Evolutionary conservation across 2,113 vertebrate genomes (phyloP).

Genomic region (Haplotaxodon microlepis): DNA sequence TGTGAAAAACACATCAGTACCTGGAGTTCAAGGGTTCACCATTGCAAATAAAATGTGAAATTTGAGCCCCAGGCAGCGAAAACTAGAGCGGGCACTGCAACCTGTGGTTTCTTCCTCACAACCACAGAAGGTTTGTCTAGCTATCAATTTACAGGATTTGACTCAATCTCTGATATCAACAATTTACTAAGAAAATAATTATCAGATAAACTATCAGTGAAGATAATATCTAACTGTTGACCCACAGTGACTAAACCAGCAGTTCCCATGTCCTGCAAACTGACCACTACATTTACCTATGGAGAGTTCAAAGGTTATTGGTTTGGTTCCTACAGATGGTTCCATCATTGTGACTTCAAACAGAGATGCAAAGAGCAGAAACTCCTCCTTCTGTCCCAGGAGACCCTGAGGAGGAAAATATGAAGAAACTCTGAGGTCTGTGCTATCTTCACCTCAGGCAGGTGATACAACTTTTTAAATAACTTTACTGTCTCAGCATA

Average conservation of each 20-base stretch:
- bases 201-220: neutral
- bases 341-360: conserved; percentile 94
- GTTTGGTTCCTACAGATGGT: conserved; percentile 70
- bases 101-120: neutral
- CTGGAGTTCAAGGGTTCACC: neutral
- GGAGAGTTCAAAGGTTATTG: conserved; percentile 84
- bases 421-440: rapidly evolving
- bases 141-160: neutral
- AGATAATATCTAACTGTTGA: neutral
- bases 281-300: conserved; percentile 70
- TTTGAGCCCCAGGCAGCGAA: neutral
- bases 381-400: conserved; percentile 81
- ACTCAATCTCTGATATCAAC: neutral
- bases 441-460: too few species aligned
- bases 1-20: conserved; percentile 22
- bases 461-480: neutral
- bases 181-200: neutral
- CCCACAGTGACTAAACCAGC: neutral
- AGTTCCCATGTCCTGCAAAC: neutral
- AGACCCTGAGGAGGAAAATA: conserved; percentile 64
- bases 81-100: neutral
- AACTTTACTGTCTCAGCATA: neutral
- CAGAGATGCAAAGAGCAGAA: conserved; percentile 84
- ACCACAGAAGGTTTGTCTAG: neutral
- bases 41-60: neutral